These are phyloP conservation scores for Drosophila falleni DNA, from an alignment of 2,888 invertebrate genomes.

Conservation along the genomic window DNA sequence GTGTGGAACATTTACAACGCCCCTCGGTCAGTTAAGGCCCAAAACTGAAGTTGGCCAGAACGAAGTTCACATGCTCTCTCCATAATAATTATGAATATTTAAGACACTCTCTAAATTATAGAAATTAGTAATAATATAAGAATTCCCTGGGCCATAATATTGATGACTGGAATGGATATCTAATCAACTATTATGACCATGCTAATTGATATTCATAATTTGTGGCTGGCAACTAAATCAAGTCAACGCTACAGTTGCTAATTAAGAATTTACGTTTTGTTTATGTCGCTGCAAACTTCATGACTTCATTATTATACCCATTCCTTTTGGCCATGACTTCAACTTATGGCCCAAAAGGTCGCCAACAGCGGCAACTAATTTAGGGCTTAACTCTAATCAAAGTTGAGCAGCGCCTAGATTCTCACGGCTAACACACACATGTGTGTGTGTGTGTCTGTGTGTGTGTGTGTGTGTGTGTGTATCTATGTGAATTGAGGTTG, in stretches of 20 bases:
- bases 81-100: background rate
- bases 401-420: slow-evolving; percentile 63
- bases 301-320: slow-evolving; percentile 55
- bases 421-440: slow-evolving; percentile 38
- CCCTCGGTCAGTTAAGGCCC: slow-evolving; percentile 15
- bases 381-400: slow-evolving; percentile 79
- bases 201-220: slow-evolving; percentile 38
- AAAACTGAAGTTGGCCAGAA: background rate
- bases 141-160: background rate
- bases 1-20: slow-evolving; percentile 52
- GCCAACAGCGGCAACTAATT: slow-evolving; percentile 68
- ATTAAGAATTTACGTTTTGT: slow-evolving; percentile 52
- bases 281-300: slow-evolving; percentile 40
- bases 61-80: slow-evolving; percentile 35
- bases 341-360: slow-evolving; percentile 51
- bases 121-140: slow-evolving; percentile 17
- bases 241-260: slow-evolving; percentile 39
- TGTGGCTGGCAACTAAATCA: slow-evolving; percentile 45
- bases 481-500: slow-evolving; percentile 6
- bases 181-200: slow-evolving; percentile 26
- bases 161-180: slow-evolving; percentile 10
- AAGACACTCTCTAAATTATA: slow-evolving; percentile 27
- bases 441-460: background rate
- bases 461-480: background rate
- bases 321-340: background rate